Percentiles rank a stretch among this genome's conserved stretches.
Conservation (phyloP, 2,888 invertebrate genomes). For the Philereme vetulata region DNA sequence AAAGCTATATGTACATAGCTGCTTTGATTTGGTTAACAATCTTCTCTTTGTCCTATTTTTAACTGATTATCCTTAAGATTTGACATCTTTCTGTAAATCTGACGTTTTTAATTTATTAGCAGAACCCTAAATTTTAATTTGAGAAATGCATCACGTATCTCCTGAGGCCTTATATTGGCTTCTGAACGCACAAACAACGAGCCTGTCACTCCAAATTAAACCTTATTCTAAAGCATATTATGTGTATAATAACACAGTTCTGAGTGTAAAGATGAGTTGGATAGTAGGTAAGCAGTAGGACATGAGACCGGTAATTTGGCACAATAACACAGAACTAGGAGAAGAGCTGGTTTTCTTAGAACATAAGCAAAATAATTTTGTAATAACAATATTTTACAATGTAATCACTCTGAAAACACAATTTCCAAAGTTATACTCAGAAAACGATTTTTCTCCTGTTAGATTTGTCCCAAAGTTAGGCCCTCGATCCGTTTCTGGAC, state of each 20-base stretch:
- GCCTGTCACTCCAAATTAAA: constrained; percentile 5
- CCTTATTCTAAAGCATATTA: neutral
- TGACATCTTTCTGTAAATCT: neutral
- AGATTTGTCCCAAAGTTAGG: too few species aligned
- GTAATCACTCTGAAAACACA: too few species aligned
- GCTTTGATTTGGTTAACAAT: neutral
- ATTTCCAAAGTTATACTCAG: too few species aligned
- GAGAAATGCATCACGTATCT: constrained; percentile 34
- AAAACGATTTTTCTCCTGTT: too few species aligned
- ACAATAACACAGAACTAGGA: constrained; percentile 35
- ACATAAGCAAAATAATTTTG: too few species aligned
- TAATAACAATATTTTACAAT: too few species aligned
- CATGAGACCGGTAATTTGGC: constrained; percentile 46
- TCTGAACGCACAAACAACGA: constrained; percentile 12
- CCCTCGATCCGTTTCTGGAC: too few species aligned
- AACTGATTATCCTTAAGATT: constrained; percentile 15
- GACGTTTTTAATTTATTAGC: neutral
- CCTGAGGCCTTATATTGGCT: constrained; percentile 21
- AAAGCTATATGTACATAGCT: too few species aligned
- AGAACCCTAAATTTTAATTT: constrained; percentile 32
- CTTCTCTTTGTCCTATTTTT: constrained; percentile 2
- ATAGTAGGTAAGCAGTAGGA: constrained; percentile 17
- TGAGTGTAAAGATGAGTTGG: constrained; percentile 10
- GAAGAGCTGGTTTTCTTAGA: constrained; percentile 6
- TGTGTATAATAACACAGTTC: constrained; percentile 10